These are phyloP conservation scores for Ardeotis arabs DNA, from an alignment of 2,113 vertebrate genomes.

Conservation along the genomic window DNA sequence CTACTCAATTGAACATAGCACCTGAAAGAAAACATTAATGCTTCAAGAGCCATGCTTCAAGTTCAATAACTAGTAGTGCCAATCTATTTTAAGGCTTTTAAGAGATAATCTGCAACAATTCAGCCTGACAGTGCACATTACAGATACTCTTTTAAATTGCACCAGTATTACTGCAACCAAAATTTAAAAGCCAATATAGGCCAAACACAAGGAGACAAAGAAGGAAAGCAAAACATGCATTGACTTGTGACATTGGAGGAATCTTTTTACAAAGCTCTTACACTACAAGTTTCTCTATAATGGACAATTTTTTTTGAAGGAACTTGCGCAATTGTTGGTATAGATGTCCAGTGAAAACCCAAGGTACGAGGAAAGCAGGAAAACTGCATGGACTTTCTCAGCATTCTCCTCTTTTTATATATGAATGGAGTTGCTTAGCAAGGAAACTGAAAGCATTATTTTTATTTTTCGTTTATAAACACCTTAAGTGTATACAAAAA, in stretches of 20 bases:
- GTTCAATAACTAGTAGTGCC: not conserved
- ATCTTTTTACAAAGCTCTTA: not conserved
- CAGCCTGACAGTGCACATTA: not conserved
- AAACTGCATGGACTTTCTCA: not conserved
- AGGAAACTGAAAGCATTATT: not conserved
- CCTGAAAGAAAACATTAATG: not conserved
- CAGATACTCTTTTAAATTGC: not conserved
- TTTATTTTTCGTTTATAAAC: not conserved
- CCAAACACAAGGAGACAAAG: not conserved
- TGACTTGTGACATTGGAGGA: not conserved
- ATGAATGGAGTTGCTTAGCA: not conserved
- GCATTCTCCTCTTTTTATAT: not conserved
- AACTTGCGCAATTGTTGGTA: not conserved
- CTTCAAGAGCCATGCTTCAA: not conserved
- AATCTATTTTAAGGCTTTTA: not conserved
- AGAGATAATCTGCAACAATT: not conserved
- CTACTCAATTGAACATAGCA: not conserved
- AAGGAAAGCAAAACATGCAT: not conserved
- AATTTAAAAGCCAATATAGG: not conserved
- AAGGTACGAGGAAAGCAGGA: not conserved
- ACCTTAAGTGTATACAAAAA: not conserved
- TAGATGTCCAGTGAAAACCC: not conserved
- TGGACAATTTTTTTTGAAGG: not conserved
- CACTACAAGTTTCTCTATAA: not conserved
- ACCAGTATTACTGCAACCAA: not conserved